phyloP scores from a whole-genome alignment of 2,113 vertebrate genomes.

The Aleadryas rufinucha region DNA sequence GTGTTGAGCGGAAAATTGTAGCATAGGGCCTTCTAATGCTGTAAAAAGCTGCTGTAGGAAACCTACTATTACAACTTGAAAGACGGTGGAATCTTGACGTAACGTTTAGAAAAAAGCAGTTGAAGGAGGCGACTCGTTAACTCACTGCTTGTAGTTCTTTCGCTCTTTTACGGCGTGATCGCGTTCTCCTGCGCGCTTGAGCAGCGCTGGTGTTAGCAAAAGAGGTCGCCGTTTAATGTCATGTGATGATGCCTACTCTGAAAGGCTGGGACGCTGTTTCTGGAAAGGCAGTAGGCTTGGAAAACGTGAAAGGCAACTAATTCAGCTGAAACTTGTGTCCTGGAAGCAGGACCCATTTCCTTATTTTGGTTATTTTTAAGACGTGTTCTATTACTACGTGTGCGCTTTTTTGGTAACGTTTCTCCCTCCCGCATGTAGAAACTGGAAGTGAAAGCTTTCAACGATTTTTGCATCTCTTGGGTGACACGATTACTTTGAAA shows the following conservation, averaged over 20 bases:
- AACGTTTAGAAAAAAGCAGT: not conserved
- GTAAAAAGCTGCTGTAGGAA: not conserved
- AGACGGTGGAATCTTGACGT: not conserved
- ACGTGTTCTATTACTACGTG: not conserved
- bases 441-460: conserved; percentile 91
- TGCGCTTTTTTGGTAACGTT: not conserved
- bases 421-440: conserved; percentile 72
- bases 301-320: not conserved
- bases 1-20: not conserved
- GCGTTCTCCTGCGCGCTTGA: not conserved
- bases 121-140: not conserved
- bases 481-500: conserved; percentile 88
- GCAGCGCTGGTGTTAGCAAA: not conserved
- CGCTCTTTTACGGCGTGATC: not conserved
- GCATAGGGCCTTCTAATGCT: not conserved
- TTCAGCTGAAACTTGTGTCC: not conserved
- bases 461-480: conserved; percentile 89
- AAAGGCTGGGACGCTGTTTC: not conserved
- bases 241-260: not conserved
- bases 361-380: not conserved
- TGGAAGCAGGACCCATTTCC: not conserved
- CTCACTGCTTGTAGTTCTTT: not conserved
- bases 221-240: not conserved
- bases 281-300: not conserved
- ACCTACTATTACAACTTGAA: not conserved